A percentile compares a stretch with the other conserved stretches of the same genome.
Conservation (phyloP, 2,113 vertebrate genomes). For the Rhea americana region DNA sequence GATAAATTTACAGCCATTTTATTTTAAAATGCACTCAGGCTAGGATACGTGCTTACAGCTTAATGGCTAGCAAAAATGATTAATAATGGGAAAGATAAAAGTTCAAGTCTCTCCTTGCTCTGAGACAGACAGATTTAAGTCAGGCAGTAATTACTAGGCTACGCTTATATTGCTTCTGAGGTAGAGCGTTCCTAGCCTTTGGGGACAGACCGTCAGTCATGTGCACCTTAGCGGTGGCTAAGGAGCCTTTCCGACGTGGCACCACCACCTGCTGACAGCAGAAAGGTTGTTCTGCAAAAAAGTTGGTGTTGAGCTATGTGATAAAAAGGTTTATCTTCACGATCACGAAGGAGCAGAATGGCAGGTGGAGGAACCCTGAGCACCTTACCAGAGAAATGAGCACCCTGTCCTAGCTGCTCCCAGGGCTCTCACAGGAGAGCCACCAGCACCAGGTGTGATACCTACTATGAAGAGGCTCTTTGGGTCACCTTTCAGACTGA, state of each 20-base stretch:
- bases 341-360: background rate
- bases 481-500: background rate
- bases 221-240: too few species aligned
- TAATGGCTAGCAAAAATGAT: background rate
- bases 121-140: background rate
- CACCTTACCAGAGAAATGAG: background rate
- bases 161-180: fast-evolving
- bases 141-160: background rate
- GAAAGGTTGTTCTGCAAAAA: background rate
- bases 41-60: background rate
- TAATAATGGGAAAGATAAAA: background rate
- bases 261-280: background rate
- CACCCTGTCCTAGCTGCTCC: background rate
- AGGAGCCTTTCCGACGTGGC: background rate
- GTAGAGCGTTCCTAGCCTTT: background rate
- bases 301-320: background rate
- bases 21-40: background rate
- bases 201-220: too few species aligned
- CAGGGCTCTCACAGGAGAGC: background rate
- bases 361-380: background rate
- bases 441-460: background rate
- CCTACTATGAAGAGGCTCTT: background rate
- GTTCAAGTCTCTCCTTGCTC: background rate
- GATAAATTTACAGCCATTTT: background rate
- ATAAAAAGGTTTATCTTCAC: background rate